Conservation (phyloP, 2,888 invertebrate species). For the Hyposoter didymator region DNA sequence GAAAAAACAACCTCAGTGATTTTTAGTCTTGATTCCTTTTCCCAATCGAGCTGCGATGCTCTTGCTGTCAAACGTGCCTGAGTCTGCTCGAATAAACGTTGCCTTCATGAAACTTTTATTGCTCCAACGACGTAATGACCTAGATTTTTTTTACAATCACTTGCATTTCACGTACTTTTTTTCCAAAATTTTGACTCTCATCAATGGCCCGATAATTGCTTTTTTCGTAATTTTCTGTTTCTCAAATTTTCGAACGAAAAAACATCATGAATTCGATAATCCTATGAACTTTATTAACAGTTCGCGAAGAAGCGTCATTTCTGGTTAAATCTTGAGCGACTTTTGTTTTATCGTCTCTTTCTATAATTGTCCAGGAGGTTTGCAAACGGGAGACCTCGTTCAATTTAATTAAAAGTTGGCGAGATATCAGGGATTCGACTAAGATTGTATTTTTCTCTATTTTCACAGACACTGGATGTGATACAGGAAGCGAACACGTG, state of each 20-base stretch:
- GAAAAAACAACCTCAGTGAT: neutral
- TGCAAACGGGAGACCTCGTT: neutral
- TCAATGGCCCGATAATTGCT: neutral
- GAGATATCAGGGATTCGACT: neutral
- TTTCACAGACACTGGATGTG: constrained; percentile 80
- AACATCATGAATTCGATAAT: neutral
- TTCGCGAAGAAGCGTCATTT: neutral
- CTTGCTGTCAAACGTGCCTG: too few species aligned
- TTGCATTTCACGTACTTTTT: neutral
- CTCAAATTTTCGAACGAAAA: neutral
- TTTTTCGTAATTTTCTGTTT: neutral
- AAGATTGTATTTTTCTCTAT: constrained; percentile 43
- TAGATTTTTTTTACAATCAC: constrained; percentile 2
- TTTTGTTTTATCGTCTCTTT: neutral
- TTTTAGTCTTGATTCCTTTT: neutral
- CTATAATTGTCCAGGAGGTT: neutral
- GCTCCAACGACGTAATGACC: neutral
- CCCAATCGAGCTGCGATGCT: neutral
- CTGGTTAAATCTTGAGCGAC: neutral
- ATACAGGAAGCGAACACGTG: constrained; percentile 79
- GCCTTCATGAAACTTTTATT: neutral
- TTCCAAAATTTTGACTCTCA: neutral
- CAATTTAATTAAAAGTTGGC: neutral
- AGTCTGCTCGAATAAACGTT: neutral
- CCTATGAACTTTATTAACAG: neutral